Evolutionary conservation across 1,140 invertebrate genomes (phyloP), one percentile per base, ranked within the genome.

Genomic region (Sitodiplosis mosellana): DNA sequence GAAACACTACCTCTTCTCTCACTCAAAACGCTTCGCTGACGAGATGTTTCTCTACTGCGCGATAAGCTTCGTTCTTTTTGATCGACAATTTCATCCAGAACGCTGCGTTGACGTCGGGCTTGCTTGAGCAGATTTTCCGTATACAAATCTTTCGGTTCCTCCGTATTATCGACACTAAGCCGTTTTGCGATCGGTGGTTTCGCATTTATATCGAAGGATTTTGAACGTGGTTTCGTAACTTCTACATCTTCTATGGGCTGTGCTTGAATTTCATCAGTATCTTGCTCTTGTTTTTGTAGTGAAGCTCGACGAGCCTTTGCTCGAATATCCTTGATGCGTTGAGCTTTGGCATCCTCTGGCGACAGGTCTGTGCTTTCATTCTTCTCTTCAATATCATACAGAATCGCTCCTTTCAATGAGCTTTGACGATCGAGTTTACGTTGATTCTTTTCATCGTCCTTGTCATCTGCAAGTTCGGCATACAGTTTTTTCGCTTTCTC

Each of bases 81-180:
- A 59, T 73, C 74, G 48, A 79, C 63, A 52, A 81, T 78, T 60
- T 81, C 77, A 51, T 76, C 76, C 52, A 81, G 66, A 54, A 78
- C 73, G 59, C 73, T 77, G 58, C 78, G 70, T 59, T 82, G 77
- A 55, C 71, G 72, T 60, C 77, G 72, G 52, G 77, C 75, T 51
- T 76, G 69, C 57, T 68, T 71, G 18, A 81, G 66, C 41, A 81
- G 64, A 48, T 69, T 71, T 59, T 77, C 75, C 50, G 80, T 64
- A 33, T 72, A 69, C 36, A 72, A 69, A 55, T 78, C 75, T 48
- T 15, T 15, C 41, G 17, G 34, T 41, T 17, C 48, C 37, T 40
- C 44, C 12, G n/a, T 18, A 49, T 15, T 1, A 46, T 33, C 12
- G 7, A n/a, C 4, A 41, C 41, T 51, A 20, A 2, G 64, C 64